Evolutionary conservation across 1,140 invertebrate genomes (phyloP), one percentile per base, ranked within the genome.

Genomic region (Zaprionus capensis): DNA sequence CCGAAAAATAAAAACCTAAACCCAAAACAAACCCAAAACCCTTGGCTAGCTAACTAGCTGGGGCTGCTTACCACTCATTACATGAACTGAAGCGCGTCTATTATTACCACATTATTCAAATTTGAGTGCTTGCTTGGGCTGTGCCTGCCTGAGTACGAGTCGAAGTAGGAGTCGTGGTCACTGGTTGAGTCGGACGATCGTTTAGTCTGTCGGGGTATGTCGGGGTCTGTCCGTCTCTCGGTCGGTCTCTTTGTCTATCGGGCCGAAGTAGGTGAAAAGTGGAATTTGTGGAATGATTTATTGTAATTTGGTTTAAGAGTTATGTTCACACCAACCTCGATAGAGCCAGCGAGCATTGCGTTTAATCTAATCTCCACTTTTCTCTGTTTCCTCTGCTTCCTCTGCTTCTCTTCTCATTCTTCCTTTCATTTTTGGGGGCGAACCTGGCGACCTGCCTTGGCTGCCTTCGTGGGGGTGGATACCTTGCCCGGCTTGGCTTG

Each of bases 81-180:
- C 85, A 83, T 55, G 65, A 90, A 85, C 85, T 90, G 85, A 88
- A 90, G 85, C 85, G 85, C 85, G 80, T 90, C 85, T 90, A 90
- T 90, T 90, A 90, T 90, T 90, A 90, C 70, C 85, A 81, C 85
- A 90, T 90, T 90, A 90, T 90, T 90, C 80, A 90, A 90, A 90
- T 75, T 57, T 58, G 68, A 46, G 65, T 73, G 65, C 46, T n/a
- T 67, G 34, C 15, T 24, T 46, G 44, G 26, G 20, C 57, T 31
- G 36, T 63, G 66, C 26, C 41, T 57, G 63, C 63, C 34, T 24
- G n/a, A 49, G 49, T 34, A 11, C 31, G 31, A 11, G 31, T 34
- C 31, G 31, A 34, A 34, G 9, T 34, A 34, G 31, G 31, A 34
- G 31, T 34, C 31, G 31, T 53, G 36, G 62, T 55, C 34, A 62